Evolutionary conservation across 2,888 invertebrate genomes (phyloP), one percentile per base, ranked within the genome.

Genomic region (Rhyacophila evoluta): DNA sequence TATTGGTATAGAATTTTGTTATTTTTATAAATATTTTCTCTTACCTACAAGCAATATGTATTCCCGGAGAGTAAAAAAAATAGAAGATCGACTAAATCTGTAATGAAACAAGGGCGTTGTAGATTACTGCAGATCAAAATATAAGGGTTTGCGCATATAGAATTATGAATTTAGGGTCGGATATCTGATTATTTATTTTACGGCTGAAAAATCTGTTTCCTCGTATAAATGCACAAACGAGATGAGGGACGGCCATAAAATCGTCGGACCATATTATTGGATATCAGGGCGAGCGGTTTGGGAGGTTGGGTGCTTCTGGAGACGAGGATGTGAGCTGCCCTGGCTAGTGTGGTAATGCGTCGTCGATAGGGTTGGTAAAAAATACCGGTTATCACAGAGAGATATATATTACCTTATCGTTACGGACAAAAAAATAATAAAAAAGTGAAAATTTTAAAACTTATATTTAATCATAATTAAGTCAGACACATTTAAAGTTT

Each of bases 141-240:
- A 19, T 55, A 70, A n/a, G 36, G 78, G 55, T 55, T 15, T 25
- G 55, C 55, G 55, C 19, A 55, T 55, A 55, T 55, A 55, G 55
- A 55, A 79, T 79, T 72, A 79, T 73, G 75, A 79, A 75, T 79
- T 77, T 77, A 27, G 72, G 77, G 69, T 39, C 75, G 39, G 75
- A 79, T 74, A 78, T 81, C 79, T 81, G 81, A 81, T 81, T 81
- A 79, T 81, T 81, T 79, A 81, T 79, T 79, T 81, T 81, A 81
- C 81, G 81, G 79, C 79, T 81, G 78, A 79, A 79, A 81, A 81
- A 81, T 81, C 79, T 81, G 81, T 79, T 81, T 77, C 79, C 70
- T 74, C 78, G 75, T 78, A 79, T 78, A 79, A 79, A 81, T 81
- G 79, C 77, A 79, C 77, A 81, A 79, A 81, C 75, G 81, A 81